phyloP scores from a whole-genome alignment of 2,113 vertebrate genomes.

The Merops nubicus region DNA sequence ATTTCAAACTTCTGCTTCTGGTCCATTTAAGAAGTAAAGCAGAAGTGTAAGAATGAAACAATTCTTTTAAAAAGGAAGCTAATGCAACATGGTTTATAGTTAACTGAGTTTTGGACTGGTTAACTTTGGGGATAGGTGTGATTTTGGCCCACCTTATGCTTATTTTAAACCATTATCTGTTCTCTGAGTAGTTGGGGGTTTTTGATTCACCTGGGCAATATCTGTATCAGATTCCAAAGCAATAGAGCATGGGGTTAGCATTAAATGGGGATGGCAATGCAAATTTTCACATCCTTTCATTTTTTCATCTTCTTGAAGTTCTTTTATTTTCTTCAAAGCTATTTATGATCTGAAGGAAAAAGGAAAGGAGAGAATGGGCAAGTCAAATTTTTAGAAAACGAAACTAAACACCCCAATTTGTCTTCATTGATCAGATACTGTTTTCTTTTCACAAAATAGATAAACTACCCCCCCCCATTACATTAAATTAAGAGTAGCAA shows the following conservation, averaged over 20 bases:
- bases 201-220: background rate
- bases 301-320: background rate
- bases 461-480: background rate
- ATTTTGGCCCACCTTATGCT: background rate
- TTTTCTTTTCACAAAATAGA: background rate
- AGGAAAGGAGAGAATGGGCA: background rate
- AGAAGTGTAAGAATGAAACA: background rate
- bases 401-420: background rate
- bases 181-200: background rate
- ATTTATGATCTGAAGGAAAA: background rate
- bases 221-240: background rate
- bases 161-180: background rate
- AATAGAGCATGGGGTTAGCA: background rate
- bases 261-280: background rate
- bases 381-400: background rate
- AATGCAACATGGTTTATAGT: background rate
- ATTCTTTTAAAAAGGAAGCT: background rate
- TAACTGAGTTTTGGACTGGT: background rate
- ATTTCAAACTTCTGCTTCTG: constrained; percentile 38
- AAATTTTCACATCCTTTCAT: background rate
- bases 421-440: background rate
- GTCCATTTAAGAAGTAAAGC: background rate
- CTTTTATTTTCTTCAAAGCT: background rate
- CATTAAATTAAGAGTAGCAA: background rate
- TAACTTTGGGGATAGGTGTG: background rate